Evolutionary conservation across 2,888 invertebrate genomes (phyloP).

Genomic region (Ectemnius lituratus): DNA sequence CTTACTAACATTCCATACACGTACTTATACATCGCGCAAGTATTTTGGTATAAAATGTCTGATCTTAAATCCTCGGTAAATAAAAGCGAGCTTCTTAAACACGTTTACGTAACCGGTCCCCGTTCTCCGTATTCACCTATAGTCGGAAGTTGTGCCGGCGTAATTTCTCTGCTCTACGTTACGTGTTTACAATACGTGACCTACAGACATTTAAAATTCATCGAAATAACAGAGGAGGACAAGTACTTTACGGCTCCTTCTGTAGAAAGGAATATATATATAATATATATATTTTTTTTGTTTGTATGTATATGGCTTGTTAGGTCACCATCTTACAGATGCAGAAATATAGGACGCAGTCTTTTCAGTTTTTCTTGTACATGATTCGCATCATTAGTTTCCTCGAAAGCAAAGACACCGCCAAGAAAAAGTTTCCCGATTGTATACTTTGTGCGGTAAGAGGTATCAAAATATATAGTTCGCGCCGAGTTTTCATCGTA

Average conservation of each 20-base stretch:
- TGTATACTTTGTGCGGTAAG: slow-evolving; percentile 56
- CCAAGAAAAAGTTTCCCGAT: slow-evolving; percentile 32
- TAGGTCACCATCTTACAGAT: slow-evolving; percentile 58
- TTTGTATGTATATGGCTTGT: slow-evolving; percentile 42
- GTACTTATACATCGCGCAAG: slow-evolving; percentile 61
- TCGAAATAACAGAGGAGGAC: slow-evolving; percentile 56
- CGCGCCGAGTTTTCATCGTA: slow-evolving; percentile 49
- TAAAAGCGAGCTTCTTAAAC: slow-evolving; percentile 54
- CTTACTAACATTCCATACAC: slow-evolving; percentile 55
- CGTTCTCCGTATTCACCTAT: slow-evolving; percentile 35
- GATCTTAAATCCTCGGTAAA: slow-evolving; percentile 51
- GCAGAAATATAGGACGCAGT: slow-evolving; percentile 64
- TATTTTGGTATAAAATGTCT: slow-evolving; percentile 71
- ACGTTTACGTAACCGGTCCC: slow-evolving; percentile 36
- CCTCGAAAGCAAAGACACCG: slow-evolving; percentile 51
- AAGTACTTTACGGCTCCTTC: slow-evolving; percentile 42
- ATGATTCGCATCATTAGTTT: slow-evolving; percentile 41
- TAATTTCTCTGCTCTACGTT: slow-evolving; percentile 44
- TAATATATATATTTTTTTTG: slow-evolving; percentile 28
- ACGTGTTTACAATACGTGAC: slow-evolving; percentile 49
- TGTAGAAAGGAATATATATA: slow-evolving; percentile 46
- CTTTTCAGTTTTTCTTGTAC: slow-evolving; percentile 43
- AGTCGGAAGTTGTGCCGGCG: slow-evolving; percentile 47
- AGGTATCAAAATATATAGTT: slow-evolving; percentile 45
- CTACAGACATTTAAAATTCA: slow-evolving; percentile 61